phyloP scores from a whole-genome alignment of 2,888 invertebrate genomes.

The Apotomis capreana region DNA sequence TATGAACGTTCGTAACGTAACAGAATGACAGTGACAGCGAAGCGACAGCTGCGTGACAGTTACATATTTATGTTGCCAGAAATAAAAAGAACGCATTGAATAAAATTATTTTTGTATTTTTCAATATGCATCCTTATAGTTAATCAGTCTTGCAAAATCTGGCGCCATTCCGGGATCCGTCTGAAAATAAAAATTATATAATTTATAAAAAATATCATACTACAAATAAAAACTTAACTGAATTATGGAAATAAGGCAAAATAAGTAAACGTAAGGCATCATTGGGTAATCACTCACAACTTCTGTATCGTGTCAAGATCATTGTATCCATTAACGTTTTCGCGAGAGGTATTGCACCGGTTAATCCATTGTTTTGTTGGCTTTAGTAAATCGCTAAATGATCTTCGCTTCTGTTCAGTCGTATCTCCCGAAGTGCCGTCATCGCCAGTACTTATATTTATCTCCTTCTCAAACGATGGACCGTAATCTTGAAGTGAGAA shows the following conservation, averaged over 20 bases:
- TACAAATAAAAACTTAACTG: background rate
- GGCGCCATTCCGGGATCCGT: constrained; percentile 58
- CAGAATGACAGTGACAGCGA: background rate
- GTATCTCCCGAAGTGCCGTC: constrained; percentile 22
- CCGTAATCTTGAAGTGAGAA: constrained; percentile 10
- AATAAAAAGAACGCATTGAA: background rate
- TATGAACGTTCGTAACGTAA: background rate
- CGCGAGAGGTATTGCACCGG: constrained; percentile 49
- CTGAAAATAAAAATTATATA: constrained; percentile 52
- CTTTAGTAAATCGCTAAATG: constrained; percentile 41
- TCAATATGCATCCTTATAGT: background rate
- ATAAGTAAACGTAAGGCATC: too few relatives aligned
- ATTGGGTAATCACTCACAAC: constrained; percentile 55
- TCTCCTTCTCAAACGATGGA: constrained; percentile 1
- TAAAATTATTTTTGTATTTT: background rate
- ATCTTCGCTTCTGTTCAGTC: constrained; percentile 35
- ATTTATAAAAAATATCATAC: background rate
- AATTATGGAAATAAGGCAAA: too few relatives aligned
- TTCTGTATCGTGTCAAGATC: constrained; percentile 59
- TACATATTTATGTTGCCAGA: background rate
- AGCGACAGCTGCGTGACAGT: background rate
- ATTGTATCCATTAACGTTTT: constrained; percentile 27
- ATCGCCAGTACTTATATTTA: constrained; percentile 9
- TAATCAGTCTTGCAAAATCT: constrained; percentile 44
- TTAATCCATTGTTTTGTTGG: constrained; percentile 67